A percentile compares a stretch with the other conserved stretches of the same genome.
Evolutionary conservation across 2,888 invertebrate species (phyloP).

Genomic region (Candidula unifasciata): DNA sequence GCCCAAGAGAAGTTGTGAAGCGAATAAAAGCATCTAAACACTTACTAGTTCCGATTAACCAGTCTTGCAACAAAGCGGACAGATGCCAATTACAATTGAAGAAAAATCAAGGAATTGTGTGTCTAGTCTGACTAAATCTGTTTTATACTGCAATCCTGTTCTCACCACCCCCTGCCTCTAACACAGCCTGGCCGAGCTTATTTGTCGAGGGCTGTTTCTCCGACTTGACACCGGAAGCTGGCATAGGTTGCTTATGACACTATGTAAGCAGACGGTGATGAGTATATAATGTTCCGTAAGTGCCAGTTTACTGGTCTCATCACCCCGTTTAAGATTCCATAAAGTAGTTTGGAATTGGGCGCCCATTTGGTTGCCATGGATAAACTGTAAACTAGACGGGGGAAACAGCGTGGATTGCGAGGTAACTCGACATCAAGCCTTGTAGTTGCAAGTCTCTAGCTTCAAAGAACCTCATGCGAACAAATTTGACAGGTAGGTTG

Average conservation of each 20-base stretch:
- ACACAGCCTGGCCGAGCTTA: conserved; percentile 32
- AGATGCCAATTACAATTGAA: conserved; percentile 45
- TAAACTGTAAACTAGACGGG: not conserved
- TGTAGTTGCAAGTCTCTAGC: too few relatives aligned
- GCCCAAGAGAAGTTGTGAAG: too few relatives aligned
- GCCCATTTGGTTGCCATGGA: not conserved
- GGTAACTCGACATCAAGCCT: too few relatives aligned
- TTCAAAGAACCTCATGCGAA: too few relatives aligned
- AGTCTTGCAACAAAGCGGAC: conserved; percentile 12
- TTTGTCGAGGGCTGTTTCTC: conserved; percentile 35
- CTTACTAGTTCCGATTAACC: conserved; percentile 14
- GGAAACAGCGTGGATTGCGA: not conserved
- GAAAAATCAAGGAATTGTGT: conserved; percentile 43
- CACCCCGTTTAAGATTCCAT: not conserved
- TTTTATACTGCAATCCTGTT: conserved; percentile 40
- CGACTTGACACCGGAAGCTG: conserved; percentile 39
- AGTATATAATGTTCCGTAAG: conserved; percentile 37
- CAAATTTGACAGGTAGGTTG: too few relatives aligned
- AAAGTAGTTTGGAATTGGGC: too few relatives aligned
- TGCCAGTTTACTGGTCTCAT: not conserved
- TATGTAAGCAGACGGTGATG: conserved; percentile 27
- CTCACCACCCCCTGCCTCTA: conserved; percentile 34
- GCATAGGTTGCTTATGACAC: conserved; percentile 49
- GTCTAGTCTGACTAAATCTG: conserved; percentile 43
- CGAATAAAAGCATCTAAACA: too few relatives aligned